phyloP scores from a whole-genome alignment of 2,113 vertebrate species.

The Charadrius vociferus region DNA sequence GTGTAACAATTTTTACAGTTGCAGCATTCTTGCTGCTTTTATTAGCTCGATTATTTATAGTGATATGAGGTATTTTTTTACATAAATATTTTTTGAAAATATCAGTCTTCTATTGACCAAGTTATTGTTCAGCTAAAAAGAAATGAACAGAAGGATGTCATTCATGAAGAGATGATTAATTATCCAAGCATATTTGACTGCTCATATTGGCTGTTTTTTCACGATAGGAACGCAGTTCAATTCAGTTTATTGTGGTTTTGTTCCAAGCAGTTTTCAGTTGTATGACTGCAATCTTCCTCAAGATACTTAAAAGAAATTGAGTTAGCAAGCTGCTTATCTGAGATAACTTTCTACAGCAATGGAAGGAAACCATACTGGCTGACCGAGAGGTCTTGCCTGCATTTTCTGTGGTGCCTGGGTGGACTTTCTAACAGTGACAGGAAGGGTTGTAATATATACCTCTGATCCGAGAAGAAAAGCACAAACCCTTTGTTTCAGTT shows the following conservation, averaged over 20 bases:
- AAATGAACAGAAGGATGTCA: neutral
- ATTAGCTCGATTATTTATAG: neutral
- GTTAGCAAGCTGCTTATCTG: slow-evolving; percentile 30
- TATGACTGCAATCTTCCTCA: neutral
- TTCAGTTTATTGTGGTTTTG: neutral
- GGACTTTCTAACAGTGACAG: neutral
- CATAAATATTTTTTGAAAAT: neutral
- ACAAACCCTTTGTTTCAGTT: neutral
- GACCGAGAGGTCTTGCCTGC: neutral
- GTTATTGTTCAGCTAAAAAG: neutral
- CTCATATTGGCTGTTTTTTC: neutral
- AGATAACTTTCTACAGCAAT: slow-evolving; percentile 2
- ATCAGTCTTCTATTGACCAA: neutral
- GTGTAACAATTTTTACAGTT: neutral
- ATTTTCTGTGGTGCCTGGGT: neutral
- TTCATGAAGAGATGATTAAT: slow-evolving; percentile 9
- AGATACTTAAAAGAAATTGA: neutral
- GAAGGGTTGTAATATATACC: neutral
- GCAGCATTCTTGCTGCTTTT: neutral
- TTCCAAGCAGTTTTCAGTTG: slow-evolving; percentile 1
- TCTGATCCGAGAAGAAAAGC: neutral
- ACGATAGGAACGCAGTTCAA: neutral
- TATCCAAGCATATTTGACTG: neutral
- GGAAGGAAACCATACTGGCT: neutral
- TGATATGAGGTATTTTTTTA: neutral